Base-by-base conservation (phyloP, 2,797 vertebrate genomes). In the Gymnoscopelus braueri region DNA sequence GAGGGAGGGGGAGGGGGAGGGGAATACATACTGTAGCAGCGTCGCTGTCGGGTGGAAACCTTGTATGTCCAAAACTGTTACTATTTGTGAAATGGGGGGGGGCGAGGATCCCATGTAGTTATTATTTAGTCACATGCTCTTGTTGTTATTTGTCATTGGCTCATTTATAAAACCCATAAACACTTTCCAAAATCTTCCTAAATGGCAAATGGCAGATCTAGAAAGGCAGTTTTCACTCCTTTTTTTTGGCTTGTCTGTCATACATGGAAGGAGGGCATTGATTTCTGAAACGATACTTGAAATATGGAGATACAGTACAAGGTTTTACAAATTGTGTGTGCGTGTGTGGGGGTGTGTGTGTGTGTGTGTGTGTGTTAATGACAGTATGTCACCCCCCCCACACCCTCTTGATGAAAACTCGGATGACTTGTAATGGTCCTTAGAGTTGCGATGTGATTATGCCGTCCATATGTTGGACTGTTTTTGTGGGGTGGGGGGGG, bases 401-500 rank as follows among this genome's bases (percentile, higher is more conserved):
- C 44, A 55, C 29, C 53, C 39, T 71, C 49, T 19, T 57, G 67
- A 69, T 74, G 67, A 74, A 88, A 82, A 69, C 67, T 48, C 50
- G 60, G 63, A 26, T 48, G 74, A 60, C 62, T 75, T 47, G 5
- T 77, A 71, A 74, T 66, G 81, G 71, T 74, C 69, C 65, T 81
- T 69, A 62, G 63, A 85, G 82, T 74, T 81, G 67, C 83, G 77
- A 74, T 78, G 69, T 89, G 86, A 88, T 90, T 86, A 84, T 80
- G 82, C 72, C 77, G 77, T 75, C 72, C 71, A 74, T 73, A 74
- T 64, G 69, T 61, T 64, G 51, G 56, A 70, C 51, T 65, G 70
- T 86, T 75, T 57, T 56, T 85, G 77, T 56, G 75, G 71, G 75
- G 67, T 88, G 85, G 84, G 19, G 19, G 19, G 19, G 19, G 19